Evolutionary conservation across 2,888 invertebrate species (phyloP), one percentile per base, ranked within the genome.

Genomic region (Limenitis arthemis): DNA sequence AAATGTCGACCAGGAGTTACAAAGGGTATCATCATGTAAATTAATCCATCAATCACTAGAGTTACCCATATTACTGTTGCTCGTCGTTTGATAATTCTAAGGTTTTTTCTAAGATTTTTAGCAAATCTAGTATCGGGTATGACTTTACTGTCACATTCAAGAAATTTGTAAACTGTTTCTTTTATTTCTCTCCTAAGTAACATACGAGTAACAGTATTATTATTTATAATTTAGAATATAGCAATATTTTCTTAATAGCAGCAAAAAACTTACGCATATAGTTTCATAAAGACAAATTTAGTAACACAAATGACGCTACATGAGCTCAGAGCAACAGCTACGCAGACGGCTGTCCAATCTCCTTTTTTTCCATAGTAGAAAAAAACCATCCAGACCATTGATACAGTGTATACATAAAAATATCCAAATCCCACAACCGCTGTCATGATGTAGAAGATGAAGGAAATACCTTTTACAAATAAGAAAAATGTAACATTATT

Each of bases 61-160:
- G 69, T 61, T 1, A 65, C 7, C 75, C 74, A 79, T 53, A 72
- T 73, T 0, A 70, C 20, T 6, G 73, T 54, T 2, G 74, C 75
- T 3, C 78, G 65, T 43, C 61, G 67, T 59, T 79, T 79, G 5
- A 79, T 74, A 1, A 49, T 42, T 11, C 67, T 64, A 30, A 79
- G 46, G 1, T 56, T 57, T 3, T 40, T 62, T 12, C 63, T 48
- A n/a, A 77, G 56, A 44, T 74, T 74, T 2, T 41, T 54, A 5
- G 61, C 61, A 55, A 73, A 73, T n/a, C 80, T 62, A 11, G 66
- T 68, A 2, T 61, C 61, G 5, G 62, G 62, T 5, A 49, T 49
- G 1, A 64, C 61, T 3, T 59, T 49, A 4, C 61, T 58, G 43
- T 75, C 72, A 31, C 61, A 66, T 1, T 52, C 49, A 4, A 70